Conservation (phyloP, 35 echinoderm and acorn worm species). For the Heliocidaris tuberculata region DNA sequence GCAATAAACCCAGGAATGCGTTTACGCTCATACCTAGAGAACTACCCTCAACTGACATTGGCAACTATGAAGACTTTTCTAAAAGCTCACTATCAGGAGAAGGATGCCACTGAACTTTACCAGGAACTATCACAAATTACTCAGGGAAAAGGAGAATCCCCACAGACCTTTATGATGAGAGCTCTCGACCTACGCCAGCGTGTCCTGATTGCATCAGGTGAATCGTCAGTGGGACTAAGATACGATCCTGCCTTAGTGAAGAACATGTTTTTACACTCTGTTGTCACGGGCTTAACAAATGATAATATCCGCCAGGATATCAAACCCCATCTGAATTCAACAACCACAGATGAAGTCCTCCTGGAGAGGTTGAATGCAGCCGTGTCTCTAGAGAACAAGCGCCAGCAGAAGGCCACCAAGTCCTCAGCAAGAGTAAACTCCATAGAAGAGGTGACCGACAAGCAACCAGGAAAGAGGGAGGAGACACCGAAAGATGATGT, state of each 20-base stretch:
- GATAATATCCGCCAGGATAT: conserved; percentile 48
- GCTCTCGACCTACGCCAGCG: conserved; percentile 62
- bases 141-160: conserved; percentile 20
- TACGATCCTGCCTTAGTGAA: conserved; percentile 50
- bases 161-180: conserved; percentile 59
- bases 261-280: conserved; percentile 63
- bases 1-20: conserved; percentile 38
- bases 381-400: neutral
- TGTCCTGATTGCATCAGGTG: conserved; percentile 48
- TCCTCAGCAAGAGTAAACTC: neutral
- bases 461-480: neutral
- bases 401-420: neutral
- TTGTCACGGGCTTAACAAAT: conserved; percentile 49
- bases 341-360: conserved; percentile 33
- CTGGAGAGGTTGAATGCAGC: conserved; percentile 46
- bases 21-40: conserved; percentile 54
- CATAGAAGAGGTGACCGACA: neutral
- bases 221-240: neutral
- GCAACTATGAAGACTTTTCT: neutral
- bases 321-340: conserved; percentile 19
- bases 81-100: conserved; percentile 51
- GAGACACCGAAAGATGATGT: neutral
- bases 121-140: conserved; percentile 47
- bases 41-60: conserved; percentile 7
- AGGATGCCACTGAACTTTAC: conserved; percentile 59